Percentiles rank a stretch among this genome's conserved stretches.
phyloP scores from a whole-genome alignment of 2,797 vertebrate species.

The Anableps anableps region DNA sequence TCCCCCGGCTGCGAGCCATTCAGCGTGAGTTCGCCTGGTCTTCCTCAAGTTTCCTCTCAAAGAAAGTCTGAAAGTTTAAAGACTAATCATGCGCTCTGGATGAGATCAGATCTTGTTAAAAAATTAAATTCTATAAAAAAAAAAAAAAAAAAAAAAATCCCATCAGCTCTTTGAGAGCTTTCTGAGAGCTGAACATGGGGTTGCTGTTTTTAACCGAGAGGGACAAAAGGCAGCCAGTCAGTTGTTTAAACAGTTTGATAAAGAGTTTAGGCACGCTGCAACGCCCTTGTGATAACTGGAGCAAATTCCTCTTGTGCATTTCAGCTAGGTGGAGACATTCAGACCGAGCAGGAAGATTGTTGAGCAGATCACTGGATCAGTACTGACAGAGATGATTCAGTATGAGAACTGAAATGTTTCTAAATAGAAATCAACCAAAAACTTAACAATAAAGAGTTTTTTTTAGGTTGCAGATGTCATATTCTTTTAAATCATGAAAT shows the following conservation, averaged over 20 bases:
- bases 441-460: background rate
- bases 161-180: constrained; percentile 9
- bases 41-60: background rate
- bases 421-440: background rate
- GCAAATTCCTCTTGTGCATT: constrained; percentile 68
- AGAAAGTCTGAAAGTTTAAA: background rate
- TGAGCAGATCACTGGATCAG: constrained; percentile 3
- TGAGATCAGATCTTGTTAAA: constrained; percentile 5
- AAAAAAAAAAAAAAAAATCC: constrained; percentile 9
- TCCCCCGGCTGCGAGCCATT: constrained; percentile 93
- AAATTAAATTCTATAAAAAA: background rate
- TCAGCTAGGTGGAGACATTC: constrained; percentile 42
- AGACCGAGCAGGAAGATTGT: constrained; percentile 3
- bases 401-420: no score
- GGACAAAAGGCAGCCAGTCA: constrained; percentile 50
- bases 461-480: background rate
- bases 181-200: constrained; percentile 28
- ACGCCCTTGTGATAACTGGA: constrained; percentile 63
- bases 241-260: constrained; percentile 71
- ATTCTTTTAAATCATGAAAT: background rate
- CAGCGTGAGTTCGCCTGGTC: constrained; percentile 83
- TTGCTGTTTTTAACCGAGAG: constrained; percentile 22
- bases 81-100: background rate
- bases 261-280: constrained; percentile 65
- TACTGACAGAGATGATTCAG: background rate